Percentiles rank a stretch among this genome's conserved stretches.
Conservation (phyloP, 2,797 vertebrate species). For the Rousettus madagascariensis region DNA sequence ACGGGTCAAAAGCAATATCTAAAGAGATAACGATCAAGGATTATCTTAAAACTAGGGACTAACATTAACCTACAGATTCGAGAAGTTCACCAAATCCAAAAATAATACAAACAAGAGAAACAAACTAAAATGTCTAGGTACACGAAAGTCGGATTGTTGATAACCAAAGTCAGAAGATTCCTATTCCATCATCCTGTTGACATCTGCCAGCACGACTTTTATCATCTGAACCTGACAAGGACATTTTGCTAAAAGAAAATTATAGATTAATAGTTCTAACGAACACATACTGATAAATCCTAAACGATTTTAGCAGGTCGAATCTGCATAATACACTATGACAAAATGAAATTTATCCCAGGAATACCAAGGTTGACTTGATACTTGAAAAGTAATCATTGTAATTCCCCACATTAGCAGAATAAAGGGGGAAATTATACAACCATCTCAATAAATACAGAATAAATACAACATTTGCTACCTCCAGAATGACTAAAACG, state of each 20-base stretch:
- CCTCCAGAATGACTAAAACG: not conserved
- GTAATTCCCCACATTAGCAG: not conserved
- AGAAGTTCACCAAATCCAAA: not conserved
- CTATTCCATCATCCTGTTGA: not conserved
- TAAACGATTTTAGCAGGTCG: not conserved
- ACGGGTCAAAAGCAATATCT: not conserved
- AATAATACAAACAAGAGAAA: not conserved
- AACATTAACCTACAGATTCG: not conserved
- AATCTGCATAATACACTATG: not conserved
- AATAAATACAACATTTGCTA: not conserved
- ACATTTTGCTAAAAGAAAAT: not conserved
- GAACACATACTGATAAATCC: not conserved
- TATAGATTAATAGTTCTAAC: not conserved
- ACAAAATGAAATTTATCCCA: not conserved
- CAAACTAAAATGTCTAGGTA: not conserved
- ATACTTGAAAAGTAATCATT: not conserved
- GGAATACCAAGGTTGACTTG: not conserved
- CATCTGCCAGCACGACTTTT: not conserved
- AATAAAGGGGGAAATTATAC: not conserved
- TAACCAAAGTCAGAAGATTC: not conserved
- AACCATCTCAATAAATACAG: not conserved
- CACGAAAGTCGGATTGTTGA: not conserved
- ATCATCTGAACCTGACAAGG: not conserved
- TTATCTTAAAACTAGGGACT: not conserved
- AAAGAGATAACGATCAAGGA: not conserved